phyloP scores from a whole-genome alignment of 2,113 vertebrate genomes.

The Bufo bufo region DNA sequence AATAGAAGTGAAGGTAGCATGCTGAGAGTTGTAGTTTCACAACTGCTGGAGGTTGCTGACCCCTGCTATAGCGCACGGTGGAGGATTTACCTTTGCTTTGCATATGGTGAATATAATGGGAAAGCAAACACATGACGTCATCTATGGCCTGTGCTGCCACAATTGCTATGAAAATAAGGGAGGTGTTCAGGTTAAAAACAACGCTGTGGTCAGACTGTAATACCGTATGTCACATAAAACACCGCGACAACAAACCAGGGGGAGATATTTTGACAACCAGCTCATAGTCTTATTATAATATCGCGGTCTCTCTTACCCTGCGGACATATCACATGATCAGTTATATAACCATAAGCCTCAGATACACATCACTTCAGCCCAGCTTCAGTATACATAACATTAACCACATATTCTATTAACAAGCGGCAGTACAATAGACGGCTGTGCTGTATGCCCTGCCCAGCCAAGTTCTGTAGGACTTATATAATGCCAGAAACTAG shows the following conservation, averaged over 20 bases:
- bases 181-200: not conserved
- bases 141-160: not conserved
- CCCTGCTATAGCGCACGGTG: not conserved
- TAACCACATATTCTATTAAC: not conserved
- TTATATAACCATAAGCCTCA: slow-evolving; percentile 19
- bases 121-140: slow-evolving; percentile 9
- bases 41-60: too few species aligned
- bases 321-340: not conserved
- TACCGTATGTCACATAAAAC: not conserved
- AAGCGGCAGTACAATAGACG: not conserved
- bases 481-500: not conserved
- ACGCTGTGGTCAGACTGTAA: not conserved
- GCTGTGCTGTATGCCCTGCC: not conserved
- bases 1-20: too few species aligned
- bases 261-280: not conserved
- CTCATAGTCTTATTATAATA: not conserved
- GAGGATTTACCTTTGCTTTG: not conserved
- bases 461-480: not conserved
- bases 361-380: not conserved
- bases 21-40: too few species aligned
- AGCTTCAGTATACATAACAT: not conserved
- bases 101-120: not conserved
- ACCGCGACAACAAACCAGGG: not conserved
- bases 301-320: not conserved
- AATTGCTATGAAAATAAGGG: slow-evolving; percentile 33